These are phyloP conservation scores for Marmota flaviventris DNA, from an alignment of 2,113 vertebrate genomes.

Conservation along the genomic window DNA sequence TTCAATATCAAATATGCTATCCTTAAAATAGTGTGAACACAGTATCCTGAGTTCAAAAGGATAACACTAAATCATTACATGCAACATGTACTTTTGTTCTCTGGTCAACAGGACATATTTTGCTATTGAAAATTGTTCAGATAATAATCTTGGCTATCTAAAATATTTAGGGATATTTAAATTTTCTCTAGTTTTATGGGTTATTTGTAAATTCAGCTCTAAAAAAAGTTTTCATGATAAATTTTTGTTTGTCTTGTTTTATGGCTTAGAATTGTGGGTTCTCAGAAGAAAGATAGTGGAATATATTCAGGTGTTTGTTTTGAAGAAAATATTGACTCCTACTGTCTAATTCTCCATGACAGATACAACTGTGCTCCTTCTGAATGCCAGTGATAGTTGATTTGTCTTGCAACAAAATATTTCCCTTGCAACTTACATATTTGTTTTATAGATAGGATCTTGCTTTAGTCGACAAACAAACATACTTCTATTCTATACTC, in stretches of 20 bases:
- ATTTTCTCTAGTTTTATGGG: background rate
- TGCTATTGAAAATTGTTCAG: background rate
- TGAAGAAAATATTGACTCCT: background rate
- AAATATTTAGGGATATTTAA: background rate
- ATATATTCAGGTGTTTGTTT: background rate
- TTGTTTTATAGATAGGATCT: conserved; percentile 48
- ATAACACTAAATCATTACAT: background rate
- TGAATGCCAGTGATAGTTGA: background rate
- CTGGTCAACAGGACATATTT: accelerated
- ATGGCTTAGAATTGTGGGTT: background rate
- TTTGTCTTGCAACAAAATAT: background rate
- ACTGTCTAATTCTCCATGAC: background rate
- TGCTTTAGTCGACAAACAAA: conserved; percentile 2
- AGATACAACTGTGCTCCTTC: background rate
- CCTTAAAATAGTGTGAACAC: background rate
- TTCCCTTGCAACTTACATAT: background rate
- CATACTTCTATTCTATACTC: background rate
- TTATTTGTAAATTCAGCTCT: conserved; percentile 30
- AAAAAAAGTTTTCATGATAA: background rate
- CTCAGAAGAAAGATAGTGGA: background rate
- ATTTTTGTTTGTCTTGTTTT: background rate
- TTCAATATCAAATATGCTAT: background rate
- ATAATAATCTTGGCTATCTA: background rate
- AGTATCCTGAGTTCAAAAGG: background rate
- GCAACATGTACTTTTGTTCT: background rate